Evolutionary conservation across 2,797 vertebrate species (phyloP), one percentile per base, ranked within the genome.

Genomic region (Schizothorax lantsangensis): DNA sequence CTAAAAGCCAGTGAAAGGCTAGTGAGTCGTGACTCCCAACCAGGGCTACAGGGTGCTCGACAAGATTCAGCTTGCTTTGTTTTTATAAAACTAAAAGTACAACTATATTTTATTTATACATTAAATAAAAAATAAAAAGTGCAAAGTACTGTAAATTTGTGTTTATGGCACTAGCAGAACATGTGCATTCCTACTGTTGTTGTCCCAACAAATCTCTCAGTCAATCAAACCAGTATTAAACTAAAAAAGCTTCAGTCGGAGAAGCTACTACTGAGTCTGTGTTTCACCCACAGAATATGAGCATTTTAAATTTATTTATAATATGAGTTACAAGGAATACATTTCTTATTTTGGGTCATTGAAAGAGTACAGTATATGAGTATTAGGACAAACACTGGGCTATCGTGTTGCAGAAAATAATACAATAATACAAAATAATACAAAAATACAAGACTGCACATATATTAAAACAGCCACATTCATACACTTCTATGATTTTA

Each of bases 1-100:
- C 93, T 94, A 66, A 52, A 82, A 79, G 30, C 40, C 59, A 86
- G 66, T 88, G 87, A 87, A 84, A 84, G 38, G 54, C 77, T 54
- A 40, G 15, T 54, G 40, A 40, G 40, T 7, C 40, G 40, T 40
- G 49, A 54, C 66, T 71, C 30, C 45, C 26, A 47, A 19, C 15
- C 15, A 64, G 62, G 10, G 79, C 17, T 81, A 49, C 21, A 45
- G 79, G 43, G 17, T 68, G 30, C 59, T 23, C 2, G 2, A 10
- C n/a, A 79, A 19, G 40, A 33, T 43, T 26, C 5, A 40, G 12
- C 26, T 17, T 59, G 59, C 5, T 33, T 80, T 62, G 57, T 19
- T 12, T 79, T 62, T 40, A 59, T 62, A 45, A 64, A 64, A 64
- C n/a, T 79, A 21, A 15, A 78, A 15, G 5, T 57, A 69, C 30